Percentiles rank a stretch among this genome's conserved stretches.
phyloP scores from a whole-genome alignment of 2,797 vertebrate species.

The Acipenser ruthenus region DNA sequence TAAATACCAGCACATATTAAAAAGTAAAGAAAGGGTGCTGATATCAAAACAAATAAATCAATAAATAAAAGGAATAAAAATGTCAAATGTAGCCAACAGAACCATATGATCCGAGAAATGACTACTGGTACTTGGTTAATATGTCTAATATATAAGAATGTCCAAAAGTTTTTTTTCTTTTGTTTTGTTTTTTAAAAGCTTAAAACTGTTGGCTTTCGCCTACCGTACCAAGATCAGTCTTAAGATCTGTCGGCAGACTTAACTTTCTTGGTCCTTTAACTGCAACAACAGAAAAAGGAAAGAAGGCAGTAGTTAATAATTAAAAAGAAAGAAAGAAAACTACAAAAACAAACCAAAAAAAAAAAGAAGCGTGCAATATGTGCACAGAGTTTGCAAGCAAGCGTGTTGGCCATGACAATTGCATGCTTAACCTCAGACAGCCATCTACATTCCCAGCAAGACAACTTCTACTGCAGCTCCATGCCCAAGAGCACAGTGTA shows the following conservation, averaged over 20 bases:
- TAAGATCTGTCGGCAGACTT: conserved; percentile 99
- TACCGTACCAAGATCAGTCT: conserved; percentile 99
- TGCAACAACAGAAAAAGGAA: conserved; percentile 94
- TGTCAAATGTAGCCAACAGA: conserved; percentile 64
- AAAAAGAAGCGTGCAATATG: background rate
- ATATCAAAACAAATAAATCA: background rate
- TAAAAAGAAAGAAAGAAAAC: conserved; percentile 38
- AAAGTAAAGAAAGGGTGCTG: background rate
- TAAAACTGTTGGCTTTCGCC: conserved; percentile 86
- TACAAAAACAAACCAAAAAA: conserved; percentile 19
- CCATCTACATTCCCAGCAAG: conserved; percentile 22
- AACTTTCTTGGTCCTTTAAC: conserved; percentile 99
- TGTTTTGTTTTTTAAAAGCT: conserved; percentile 21
- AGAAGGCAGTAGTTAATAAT: conserved; percentile 60
- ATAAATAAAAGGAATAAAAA: conserved; percentile 34
- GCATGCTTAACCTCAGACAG: conserved; percentile 4
- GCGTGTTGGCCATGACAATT: background rate
- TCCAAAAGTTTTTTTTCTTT: too few relatives aligned
- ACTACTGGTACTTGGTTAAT: background rate
- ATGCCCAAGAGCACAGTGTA: background rate
- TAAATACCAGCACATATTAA: background rate
- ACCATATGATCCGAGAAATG: conserved; percentile 47
- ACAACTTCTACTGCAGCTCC: background rate
- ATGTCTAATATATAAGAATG: background rate
- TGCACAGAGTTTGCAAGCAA: conserved; percentile 4